Percentiles rank a stretch among this genome's conserved stretches.
Evolutionary conservation across 2,113 vertebrate genomes (phyloP).

Genomic region (Promerops cafer): DNA sequence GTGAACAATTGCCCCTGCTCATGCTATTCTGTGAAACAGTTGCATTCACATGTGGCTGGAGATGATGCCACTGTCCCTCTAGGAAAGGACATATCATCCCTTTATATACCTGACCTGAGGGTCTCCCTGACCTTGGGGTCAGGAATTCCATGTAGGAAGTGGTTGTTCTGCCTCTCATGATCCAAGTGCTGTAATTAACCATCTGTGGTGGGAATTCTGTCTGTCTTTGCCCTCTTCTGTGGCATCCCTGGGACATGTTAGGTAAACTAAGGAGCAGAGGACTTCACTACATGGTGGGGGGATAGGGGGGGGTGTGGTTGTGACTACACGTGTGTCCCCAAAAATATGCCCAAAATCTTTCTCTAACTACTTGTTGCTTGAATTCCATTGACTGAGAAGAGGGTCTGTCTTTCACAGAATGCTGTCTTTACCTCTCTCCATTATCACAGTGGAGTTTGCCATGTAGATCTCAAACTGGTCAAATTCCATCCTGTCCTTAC

Average conservation of each 20-base stretch:
- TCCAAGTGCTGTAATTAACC: background rate
- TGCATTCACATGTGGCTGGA: background rate
- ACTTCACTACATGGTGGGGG: rapidly evolving
- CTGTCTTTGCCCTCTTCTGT: background rate
- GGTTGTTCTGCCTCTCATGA: background rate
- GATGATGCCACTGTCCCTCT: background rate
- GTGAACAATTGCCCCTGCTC: background rate
- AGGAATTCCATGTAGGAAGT: background rate
- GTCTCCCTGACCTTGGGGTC: background rate
- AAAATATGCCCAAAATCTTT: background rate
- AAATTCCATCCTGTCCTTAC: background rate
- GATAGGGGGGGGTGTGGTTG: background rate
- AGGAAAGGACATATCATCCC: background rate
- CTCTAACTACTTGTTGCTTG: background rate
- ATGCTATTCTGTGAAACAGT: background rate
- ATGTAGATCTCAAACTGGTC: background rate
- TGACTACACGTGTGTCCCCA: background rate
- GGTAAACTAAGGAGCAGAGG: background rate
- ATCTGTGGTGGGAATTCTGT: background rate
- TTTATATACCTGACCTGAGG: background rate
- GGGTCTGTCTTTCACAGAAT: background rate
- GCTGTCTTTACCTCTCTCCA: background rate
- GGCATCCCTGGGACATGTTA: rapidly evolving
- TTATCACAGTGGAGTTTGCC: background rate
- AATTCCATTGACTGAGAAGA: background rate